Evolutionary conservation across 2,888 invertebrate species (phyloP).

Genomic region (Lobophora halterata): DNA sequence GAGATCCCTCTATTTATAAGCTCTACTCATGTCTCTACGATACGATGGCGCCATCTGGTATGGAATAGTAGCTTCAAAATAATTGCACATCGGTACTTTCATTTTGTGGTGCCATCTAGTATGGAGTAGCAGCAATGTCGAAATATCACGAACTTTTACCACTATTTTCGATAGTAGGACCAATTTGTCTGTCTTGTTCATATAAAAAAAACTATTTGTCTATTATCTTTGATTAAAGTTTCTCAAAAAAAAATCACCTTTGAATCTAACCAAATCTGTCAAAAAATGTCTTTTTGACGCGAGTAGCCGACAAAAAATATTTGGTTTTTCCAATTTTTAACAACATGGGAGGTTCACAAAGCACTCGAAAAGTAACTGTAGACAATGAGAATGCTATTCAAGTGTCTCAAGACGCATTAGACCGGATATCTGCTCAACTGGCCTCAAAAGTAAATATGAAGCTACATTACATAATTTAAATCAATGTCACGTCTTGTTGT

Average conservation of each 20-base stretch:
- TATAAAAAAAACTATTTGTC: neutral
- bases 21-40: no score
- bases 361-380: slow-evolving; percentile 75
- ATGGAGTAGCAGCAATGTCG: slow-evolving; percentile 20
- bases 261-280: slow-evolving; percentile 37
- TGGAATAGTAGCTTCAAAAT: no score
- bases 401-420: slow-evolving; percentile 74
- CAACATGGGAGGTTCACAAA: slow-evolving; percentile 81
- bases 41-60: no score
- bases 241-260: slow-evolving; percentile 2
- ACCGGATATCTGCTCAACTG: slow-evolving; percentile 70
- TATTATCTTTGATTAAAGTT: slow-evolving; percentile 7
- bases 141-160: neutral
- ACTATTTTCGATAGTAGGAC: slow-evolving; percentile 2
- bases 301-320: slow-evolving; percentile 64
- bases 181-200: neutral
- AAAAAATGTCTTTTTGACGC: slow-evolving; percentile 71
- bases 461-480: slow-evolving; percentile 75
- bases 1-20: no score
- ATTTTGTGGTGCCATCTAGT: slow-evolving; percentile 37
- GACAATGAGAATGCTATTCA: slow-evolving; percentile 76
- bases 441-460: slow-evolving; percentile 66
- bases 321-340: slow-evolving; percentile 28
- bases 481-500: slow-evolving; percentile 63
- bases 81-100: no score